These are phyloP conservation scores for Artibeus jamaicensis DNA, from an alignment of 2,797 vertebrate genomes.

Conservation along the genomic window DNA sequence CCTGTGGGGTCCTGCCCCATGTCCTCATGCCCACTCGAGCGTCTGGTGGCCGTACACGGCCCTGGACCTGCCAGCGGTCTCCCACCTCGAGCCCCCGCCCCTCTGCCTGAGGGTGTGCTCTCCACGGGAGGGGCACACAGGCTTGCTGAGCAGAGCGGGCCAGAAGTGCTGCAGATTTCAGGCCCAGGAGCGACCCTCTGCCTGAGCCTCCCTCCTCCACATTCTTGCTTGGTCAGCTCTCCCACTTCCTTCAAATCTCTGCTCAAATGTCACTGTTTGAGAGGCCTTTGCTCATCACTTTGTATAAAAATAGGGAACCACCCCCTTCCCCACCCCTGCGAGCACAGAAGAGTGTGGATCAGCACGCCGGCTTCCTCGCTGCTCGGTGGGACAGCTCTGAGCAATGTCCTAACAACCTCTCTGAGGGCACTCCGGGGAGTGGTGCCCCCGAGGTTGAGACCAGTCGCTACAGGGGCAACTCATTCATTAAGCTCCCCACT, in stretches of 20 bases:
- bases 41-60: not conserved
- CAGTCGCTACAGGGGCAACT: rapidly evolving
- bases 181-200: not conserved
- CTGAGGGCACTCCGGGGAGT: not conserved
- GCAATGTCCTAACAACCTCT: not conserved
- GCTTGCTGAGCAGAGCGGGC: not conserved
- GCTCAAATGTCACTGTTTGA: not conserved
- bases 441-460: too few species aligned
- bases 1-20: rapidly evolving
- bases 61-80: not conserved
- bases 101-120: not conserved
- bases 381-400: not conserved
- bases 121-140: not conserved
- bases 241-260: not conserved
- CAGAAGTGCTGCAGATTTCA: not conserved
- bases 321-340: rapidly evolving
- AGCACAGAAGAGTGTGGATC: not conserved
- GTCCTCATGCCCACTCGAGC: not conserved
- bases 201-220: not conserved
- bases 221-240: too few species aligned
- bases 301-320: not conserved
- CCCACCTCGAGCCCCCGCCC: not conserved
- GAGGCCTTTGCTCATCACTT: not conserved
- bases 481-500: not conserved
- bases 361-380: not conserved